phyloP scores from a whole-genome alignment of 2,888 invertebrate genomes.

The Acheta domesticus region DNA sequence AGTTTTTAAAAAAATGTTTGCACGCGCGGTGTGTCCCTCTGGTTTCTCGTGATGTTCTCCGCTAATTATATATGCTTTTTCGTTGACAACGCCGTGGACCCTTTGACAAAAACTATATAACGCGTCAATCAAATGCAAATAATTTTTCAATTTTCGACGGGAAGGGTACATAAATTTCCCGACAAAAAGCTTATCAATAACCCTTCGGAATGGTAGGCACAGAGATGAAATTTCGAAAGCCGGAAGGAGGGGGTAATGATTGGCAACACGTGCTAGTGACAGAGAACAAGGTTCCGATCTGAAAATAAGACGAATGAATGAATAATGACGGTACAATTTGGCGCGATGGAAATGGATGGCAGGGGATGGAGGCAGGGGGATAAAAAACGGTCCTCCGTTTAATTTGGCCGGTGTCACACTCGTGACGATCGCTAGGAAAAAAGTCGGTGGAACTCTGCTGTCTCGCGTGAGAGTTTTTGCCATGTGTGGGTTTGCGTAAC shows the following conservation, averaged over 20 bases:
- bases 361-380: no score
- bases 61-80: neutral
- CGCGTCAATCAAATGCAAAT: conserved; percentile 18
- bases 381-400: no score
- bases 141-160: neutral
- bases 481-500: no score
- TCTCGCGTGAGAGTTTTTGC: no score
- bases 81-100: neutral
- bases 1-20: neutral
- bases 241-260: neutral
- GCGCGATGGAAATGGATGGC: neutral
- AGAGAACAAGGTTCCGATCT: neutral
- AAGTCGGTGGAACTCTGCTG: no score
- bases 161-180: conserved; percentile 1
- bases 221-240: neutral
- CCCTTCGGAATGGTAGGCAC: neutral
- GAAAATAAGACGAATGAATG: neutral
- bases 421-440: no score
- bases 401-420: no score
- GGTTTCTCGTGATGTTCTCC: neutral
- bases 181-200: neutral
- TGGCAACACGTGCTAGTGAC: conserved; percentile 11
- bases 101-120: neutral
- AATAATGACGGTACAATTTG: neutral
- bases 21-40: neutral